Conservation (phyloP, 2,113 vertebrate species). For the Macaca nemestrina region DNA sequence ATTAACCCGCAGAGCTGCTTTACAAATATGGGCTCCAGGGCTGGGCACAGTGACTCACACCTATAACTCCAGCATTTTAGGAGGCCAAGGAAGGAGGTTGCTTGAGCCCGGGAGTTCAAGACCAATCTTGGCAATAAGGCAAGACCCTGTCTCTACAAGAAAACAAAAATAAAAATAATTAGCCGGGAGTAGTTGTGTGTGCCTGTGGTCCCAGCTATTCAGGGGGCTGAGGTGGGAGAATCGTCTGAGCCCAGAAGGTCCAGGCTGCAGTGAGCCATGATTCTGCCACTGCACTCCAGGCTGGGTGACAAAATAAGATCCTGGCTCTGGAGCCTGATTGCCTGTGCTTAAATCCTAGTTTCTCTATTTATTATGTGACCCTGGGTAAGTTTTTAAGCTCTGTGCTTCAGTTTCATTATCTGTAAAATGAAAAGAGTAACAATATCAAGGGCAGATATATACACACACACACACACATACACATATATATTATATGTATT, state of each 20-base stretch:
- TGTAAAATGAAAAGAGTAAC: background rate
- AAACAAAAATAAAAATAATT: background rate
- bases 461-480: accelerated
- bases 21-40: background rate
- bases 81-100: background rate
- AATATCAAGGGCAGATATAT: background rate
- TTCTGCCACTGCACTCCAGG: no score
- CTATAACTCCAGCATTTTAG: background rate
- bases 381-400: background rate
- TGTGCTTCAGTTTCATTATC: background rate
- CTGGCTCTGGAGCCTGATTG: background rate
- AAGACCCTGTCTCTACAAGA: background rate
- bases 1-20: background rate
- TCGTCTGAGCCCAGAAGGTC: no score
- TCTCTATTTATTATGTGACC: background rate
- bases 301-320: background rate
- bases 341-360: background rate
- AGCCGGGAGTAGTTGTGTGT: background rate
- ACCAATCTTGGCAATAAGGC: background rate
- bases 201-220: no score
- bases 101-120: background rate
- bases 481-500: no score
- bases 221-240: no score
- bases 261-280: no score
- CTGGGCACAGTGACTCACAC: background rate